phyloP scores from a whole-genome alignment of 1,140 invertebrate genomes.

The Ephestia elutella region DNA sequence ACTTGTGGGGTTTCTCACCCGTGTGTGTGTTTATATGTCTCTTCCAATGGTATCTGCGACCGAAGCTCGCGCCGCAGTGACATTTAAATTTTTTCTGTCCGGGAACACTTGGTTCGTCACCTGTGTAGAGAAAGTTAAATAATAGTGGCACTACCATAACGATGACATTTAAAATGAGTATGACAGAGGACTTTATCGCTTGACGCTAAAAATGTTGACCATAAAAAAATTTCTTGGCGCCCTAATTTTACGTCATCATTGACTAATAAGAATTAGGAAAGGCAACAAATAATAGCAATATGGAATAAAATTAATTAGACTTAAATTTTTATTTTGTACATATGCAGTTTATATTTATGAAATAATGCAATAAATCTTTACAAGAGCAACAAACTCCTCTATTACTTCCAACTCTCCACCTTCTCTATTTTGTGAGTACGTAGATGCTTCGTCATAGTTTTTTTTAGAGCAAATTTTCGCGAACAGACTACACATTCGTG shows the following conservation, averaged over 20 bases:
- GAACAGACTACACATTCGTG: not conserved
- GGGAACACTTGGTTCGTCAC: not conserved
- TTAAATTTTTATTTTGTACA: no score
- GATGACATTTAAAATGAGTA: no score
- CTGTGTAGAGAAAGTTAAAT: not conserved
- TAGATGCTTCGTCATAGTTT: not conserved
- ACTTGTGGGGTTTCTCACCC: not conserved
- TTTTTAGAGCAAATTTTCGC: not conserved
- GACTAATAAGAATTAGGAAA: no score
- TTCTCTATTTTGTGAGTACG: slow-evolving; percentile 2
- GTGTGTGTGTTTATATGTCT: not conserved
- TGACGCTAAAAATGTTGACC: no score
- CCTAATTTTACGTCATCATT: no score
- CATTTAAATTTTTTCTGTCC: not conserved
- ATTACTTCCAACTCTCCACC: not conserved
- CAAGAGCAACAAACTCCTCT: no score
- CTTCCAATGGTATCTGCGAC: not conserved
- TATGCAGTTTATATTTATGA: no score
- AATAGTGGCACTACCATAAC: not conserved
- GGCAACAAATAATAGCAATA: no score
- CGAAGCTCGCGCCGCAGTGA: not conserved
- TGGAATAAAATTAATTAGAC: no score
- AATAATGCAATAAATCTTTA: no score
- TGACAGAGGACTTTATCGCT: no score
- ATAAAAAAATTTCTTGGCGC: no score